Base-by-base conservation (phyloP, 1,140 invertebrate species). In the Caenorhabditis brenneri region DNA sequence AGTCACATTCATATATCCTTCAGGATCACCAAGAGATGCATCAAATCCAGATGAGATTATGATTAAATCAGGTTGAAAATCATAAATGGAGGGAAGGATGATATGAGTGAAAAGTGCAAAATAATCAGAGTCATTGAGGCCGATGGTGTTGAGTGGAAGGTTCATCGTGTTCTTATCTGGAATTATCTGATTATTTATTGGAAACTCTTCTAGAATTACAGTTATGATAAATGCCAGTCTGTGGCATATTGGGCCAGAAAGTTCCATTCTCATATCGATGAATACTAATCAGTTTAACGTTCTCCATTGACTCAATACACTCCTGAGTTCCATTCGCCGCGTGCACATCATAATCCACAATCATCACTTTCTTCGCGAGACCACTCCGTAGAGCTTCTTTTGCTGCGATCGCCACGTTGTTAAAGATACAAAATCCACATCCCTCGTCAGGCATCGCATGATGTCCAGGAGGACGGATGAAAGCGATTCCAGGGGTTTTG, bases 221-320 rank as follows among this genome's bases (percentile, higher is more conserved):
- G 65, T 83, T 48, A 39, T 94, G 53, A 58, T 46, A 58, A 91
- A 94, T 96, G 91, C 97, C 93, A 0, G 95, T 96, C 91, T 98
- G 96, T 53, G 93, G 91, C 19, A 98, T 92, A 91, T 96, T 94
- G 0, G 97, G 97, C 96, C 97, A 99, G 92, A 96, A 98, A 79
- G 92, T 92, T 1, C 97, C 97, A 90, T 96, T 91, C 91, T 98
- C 95, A 91, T 95, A 99, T 2, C 96, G 96, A 92, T 99, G 97
- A 85, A 98, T 96, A 0, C 97, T 99, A 92, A 99, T 96, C 91
- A 98, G 98, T 15, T 98, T 92, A 39, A 99, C 96, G 89, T 96
- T 95, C 89, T 87, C 88, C 65, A 42, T 42, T 51, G 96, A 93
- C 90, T 98, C 98, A 92, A 99, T 98, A 93, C 95, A 94, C 89